phyloP scores from a whole-genome alignment of 2,888 invertebrate species.

The Thecophora atra region DNA sequence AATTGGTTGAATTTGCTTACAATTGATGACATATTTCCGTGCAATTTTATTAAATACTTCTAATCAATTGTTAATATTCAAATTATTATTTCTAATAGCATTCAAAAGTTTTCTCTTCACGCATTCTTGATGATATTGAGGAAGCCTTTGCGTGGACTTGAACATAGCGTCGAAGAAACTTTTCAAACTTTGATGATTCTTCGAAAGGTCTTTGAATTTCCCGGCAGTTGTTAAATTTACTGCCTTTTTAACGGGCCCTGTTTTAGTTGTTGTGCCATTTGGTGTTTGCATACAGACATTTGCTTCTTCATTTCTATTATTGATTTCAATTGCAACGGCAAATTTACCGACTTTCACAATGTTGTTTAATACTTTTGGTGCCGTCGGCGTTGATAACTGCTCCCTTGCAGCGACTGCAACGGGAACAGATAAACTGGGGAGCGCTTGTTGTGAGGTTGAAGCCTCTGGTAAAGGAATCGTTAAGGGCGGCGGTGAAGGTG shows the following conservation, averaged over 20 bases:
- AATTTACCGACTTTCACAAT: slow-evolving; percentile 34
- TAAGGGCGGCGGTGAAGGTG: too few relatives aligned
- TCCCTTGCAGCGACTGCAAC: too few relatives aligned
- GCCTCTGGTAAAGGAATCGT: too few relatives aligned
- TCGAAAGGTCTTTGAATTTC: slow-evolving; percentile 28
- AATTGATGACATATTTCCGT: too few relatives aligned
- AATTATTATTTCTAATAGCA: slow-evolving; percentile 31
- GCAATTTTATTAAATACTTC: too few relatives aligned
- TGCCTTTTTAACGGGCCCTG: neutral
- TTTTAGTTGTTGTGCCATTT: neutral
- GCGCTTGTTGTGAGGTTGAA: too few relatives aligned
- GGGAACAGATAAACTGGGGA: too few relatives aligned
- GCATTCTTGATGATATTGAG: slow-evolving; percentile 45
- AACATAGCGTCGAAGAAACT: slow-evolving; percentile 47
- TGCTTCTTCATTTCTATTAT: neutral
- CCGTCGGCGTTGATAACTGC: neutral
- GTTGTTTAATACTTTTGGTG: neutral
- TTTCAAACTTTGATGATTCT: slow-evolving; percentile 42
- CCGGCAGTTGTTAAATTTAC: neutral
- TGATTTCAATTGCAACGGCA: slow-evolving; percentile 32
- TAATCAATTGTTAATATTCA: too few relatives aligned
- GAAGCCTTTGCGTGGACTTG: slow-evolving; percentile 42
- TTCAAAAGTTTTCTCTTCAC: slow-evolving; percentile 42
- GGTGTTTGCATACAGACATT: neutral
- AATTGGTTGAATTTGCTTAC: too few relatives aligned